phyloP scores from a whole-genome alignment of 1,140 invertebrate species.

The Delia radicum region DNA sequence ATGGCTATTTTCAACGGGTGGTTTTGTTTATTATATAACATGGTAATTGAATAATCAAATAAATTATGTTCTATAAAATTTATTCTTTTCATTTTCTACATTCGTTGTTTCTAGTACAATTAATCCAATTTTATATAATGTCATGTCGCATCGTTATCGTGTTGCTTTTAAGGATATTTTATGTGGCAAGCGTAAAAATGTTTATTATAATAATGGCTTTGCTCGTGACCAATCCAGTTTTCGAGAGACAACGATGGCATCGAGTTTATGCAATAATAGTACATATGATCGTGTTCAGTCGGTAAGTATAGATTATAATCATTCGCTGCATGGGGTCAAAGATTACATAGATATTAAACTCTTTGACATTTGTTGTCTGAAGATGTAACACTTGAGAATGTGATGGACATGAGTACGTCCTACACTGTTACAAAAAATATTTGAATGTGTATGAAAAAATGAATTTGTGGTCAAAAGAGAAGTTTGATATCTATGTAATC shows the following conservation, averaged over 20 bases:
- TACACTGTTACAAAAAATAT: too few species aligned
- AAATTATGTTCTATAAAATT: not conserved
- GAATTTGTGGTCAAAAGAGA: too few species aligned
- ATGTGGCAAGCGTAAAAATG: conserved; percentile 57
- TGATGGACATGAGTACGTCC: too few species aligned
- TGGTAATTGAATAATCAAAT: conserved; percentile 51
- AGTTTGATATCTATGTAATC: too few species aligned
- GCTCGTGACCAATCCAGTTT: conserved; percentile 61
- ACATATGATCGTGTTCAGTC: conserved; percentile 41
- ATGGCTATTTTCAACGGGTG: conserved; percentile 76
- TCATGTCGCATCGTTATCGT: conserved; percentile 84
- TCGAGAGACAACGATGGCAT: conserved; percentile 56
- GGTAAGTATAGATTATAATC: conserved; percentile 31
- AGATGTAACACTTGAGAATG: too few species aligned
- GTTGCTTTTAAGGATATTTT: conserved; percentile 75
- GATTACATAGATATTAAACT: too few species aligned
- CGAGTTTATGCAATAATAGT: conserved; percentile 30
- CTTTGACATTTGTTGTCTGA: too few species aligned
- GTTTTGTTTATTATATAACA: conserved; percentile 84
- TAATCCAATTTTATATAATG: conserved; percentile 89
- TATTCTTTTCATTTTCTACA: not conserved
- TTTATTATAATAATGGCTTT: conserved; percentile 57
- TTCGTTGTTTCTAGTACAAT: conserved; percentile 62
- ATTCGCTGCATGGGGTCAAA: not conserved
- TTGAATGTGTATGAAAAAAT: too few species aligned